Evolutionary conservation across 2,888 invertebrate genomes (phyloP), one percentile per base, ranked within the genome.

Genomic region (Chromoteleia sp.): DNA sequence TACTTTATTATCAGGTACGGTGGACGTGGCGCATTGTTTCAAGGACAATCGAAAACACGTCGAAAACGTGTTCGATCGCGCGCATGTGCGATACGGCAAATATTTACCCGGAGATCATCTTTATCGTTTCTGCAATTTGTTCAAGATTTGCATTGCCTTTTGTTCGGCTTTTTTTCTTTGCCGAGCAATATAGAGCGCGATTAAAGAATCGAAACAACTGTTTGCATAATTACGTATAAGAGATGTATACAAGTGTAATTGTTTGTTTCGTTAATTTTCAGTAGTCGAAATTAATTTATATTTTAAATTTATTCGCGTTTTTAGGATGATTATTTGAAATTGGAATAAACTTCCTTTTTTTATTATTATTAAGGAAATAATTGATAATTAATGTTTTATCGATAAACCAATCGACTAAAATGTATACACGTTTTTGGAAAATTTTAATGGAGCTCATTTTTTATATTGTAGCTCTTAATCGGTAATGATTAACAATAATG

Each of bases 31-130:
- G 50, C 50, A 39, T 6, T 50, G 36, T 48, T 71, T 71, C 70
- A 71, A n/a, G 58, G 58, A 39, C 50, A 50, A 33, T 58, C 50
- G 5, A 59, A 68, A 59, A 59, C 36, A n/a, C n/a, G n/a, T n/a
- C n/a, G n/a, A n/a, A n/a, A n/a, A n/a, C n/a, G n/a, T n/a, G 17
- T 8, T 1, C n/a, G n/a, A n/a, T 25, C 30, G 19, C n/a, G 43
- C 41, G 5, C 29, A 36, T 10, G 12, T 30, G 41, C 54, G 5
- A 14, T 30, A 15, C 14, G n/a, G 12, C 50, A 52, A 67, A 52
- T 67, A 52, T 67, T 67, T 67, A 29, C n/a, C 41, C 17, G 25
- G 36, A 36, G 12, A 63, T 12, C 21, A 25, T 6, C 39, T 39
- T 65, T 52, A 50, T 65, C 48, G 14, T 39, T 0, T 33, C 30